phyloP scores from a whole-genome alignment of 1,140 invertebrate genomes.

The Streblospio benedicti region DNA sequence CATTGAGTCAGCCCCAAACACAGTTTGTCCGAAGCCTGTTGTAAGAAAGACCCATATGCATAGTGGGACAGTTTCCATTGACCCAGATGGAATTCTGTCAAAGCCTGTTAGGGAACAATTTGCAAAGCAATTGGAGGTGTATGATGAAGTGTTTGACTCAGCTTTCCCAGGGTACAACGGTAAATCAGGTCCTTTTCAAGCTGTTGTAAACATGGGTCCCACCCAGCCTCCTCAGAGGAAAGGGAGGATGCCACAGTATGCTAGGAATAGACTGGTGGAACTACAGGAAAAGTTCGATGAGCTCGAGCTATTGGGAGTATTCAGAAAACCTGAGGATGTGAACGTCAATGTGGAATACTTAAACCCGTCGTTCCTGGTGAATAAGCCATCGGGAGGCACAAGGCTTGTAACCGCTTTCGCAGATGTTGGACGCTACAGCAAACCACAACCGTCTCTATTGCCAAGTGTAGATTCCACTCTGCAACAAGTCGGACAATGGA shows the following conservation, averaged over 20 bases:
- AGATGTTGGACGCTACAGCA: constrained; percentile 17
- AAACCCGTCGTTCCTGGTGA: constrained; percentile 19
- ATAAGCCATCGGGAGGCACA: constrained; percentile 18
- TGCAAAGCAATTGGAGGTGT: too few relatives aligned
- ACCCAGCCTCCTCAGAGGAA: constrained; percentile 3
- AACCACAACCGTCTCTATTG: constrained; percentile 17
- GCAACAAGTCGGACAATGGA: constrained; percentile 15
- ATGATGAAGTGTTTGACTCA: constrained; percentile 6
- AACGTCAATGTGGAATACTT: constrained; percentile 13
- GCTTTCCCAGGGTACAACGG: neutral
- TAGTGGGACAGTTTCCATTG: too few relatives aligned
- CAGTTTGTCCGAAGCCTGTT: too few relatives aligned
- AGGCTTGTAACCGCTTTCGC: constrained; percentile 21
- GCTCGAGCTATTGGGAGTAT: constrained; percentile 16
- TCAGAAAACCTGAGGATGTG: constrained; percentile 19
- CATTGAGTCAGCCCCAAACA: too few relatives aligned
- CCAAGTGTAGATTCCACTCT: constrained; percentile 19
- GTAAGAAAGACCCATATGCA: too few relatives aligned
- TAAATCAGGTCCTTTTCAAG: neutral
- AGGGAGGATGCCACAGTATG: constrained; percentile 16
- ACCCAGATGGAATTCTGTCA: too few relatives aligned
- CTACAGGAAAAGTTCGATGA: constrained; percentile 20
- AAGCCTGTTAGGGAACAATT: too few relatives aligned
- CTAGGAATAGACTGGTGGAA: constrained; percentile 2
- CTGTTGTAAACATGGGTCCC: constrained; percentile 3